Percentiles rank a stretch among this genome's conserved stretches.
Conservation (phyloP, 2,797 vertebrate genomes). For the Enteromius paludinosus region DNA sequence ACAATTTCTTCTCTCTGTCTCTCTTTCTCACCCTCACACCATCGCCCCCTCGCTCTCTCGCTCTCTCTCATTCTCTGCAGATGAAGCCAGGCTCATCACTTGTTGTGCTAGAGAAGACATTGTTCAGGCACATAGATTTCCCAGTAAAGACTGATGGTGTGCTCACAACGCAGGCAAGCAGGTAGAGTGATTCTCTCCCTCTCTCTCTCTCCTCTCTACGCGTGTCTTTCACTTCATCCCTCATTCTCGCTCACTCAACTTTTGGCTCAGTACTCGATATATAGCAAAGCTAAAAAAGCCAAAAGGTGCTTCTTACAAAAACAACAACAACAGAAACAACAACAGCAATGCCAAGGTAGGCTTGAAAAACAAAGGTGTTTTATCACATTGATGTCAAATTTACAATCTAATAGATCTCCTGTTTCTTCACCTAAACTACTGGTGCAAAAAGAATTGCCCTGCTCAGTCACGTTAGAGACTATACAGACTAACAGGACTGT, state of each 20-base stretch:
- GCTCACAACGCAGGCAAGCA: constrained; percentile 73
- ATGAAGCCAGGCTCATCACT: constrained; percentile 72
- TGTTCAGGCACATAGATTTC: constrained; percentile 72
- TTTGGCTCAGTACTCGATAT: constrained; percentile 12
- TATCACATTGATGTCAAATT: not conserved
- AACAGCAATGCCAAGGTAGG: too few relatives aligned
- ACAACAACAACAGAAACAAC: constrained; percentile 13
- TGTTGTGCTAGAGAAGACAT: constrained; percentile 74
- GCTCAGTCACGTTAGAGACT: not conserved
- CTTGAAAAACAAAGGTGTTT: not conserved
- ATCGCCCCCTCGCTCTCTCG: constrained; percentile 74
- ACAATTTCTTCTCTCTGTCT: constrained; percentile 54
- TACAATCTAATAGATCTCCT: not conserved
- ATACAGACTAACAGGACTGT: not conserved
- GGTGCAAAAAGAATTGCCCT: not conserved
- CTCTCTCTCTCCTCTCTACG: constrained; percentile 38
- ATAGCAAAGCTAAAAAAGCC: constrained; percentile 1
- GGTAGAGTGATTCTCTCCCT: constrained; percentile 67
- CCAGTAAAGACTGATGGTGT: constrained; percentile 78
- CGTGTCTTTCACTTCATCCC: constrained; percentile 62
- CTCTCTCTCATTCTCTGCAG: constrained; percentile 69
- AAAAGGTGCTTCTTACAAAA: constrained; percentile 1
- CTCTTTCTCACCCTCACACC: constrained; percentile 76
- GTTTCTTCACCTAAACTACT: not conserved
- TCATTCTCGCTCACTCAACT: constrained; percentile 21